Conservation (phyloP, 2,888 invertebrate species). For the Balanococcus diminutus region DNA sequence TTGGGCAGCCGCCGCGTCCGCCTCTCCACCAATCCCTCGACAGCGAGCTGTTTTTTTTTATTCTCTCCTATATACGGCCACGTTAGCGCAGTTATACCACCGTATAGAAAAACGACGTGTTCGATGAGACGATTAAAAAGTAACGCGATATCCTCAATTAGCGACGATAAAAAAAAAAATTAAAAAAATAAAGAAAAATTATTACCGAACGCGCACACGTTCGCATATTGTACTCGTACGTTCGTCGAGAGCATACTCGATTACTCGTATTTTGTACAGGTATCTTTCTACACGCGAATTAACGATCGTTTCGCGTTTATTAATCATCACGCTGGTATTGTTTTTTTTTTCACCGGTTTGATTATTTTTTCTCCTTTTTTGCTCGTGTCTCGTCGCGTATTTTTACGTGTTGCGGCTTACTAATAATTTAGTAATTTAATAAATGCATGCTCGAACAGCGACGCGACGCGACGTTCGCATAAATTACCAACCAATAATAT, state of each 20-base stretch:
- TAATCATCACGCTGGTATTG: not conserved
- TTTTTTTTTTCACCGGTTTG: not conserved
- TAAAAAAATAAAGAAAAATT: no score
- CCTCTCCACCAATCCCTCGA: no score
- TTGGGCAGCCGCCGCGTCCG: no score
- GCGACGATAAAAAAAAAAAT: not conserved
- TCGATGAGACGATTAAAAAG: slow-evolving; percentile 11
- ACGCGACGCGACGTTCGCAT: no score
- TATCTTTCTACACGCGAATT: not conserved
- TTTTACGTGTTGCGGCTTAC: no score
- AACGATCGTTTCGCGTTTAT: not conserved
- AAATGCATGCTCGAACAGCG: no score
- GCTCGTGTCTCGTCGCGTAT: no score
- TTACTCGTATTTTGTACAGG: no score
- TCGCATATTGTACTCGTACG: not conserved
- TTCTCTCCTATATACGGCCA: not conserved
- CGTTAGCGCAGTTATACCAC: not conserved
- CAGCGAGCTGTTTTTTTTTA: not conserved
- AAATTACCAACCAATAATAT: no score
- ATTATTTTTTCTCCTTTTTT: not conserved
- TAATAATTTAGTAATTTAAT: no score
- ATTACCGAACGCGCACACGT: not conserved
- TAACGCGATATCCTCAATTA: slow-evolving; percentile 22
- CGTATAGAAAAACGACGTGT: not conserved
- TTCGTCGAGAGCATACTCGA: no score